Percentiles rank a stretch among this genome's conserved stretches.
phyloP scores from a whole-genome alignment of 2,113 vertebrate species.

The Trematomus loennbergii region DNA sequence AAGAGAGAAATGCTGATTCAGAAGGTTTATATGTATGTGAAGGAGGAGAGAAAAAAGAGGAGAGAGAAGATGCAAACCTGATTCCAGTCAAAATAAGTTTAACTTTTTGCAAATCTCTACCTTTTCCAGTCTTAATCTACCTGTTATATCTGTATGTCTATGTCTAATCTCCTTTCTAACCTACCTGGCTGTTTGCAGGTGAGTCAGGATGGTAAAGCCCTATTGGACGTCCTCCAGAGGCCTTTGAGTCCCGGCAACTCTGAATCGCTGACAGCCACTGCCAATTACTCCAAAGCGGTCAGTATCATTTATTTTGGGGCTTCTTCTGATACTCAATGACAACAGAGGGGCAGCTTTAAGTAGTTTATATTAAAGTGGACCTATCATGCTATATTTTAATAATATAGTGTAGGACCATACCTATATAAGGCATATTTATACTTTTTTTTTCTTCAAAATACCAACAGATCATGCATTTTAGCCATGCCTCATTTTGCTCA shows the following conservation, averaged over 20 bases:
- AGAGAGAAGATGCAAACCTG: neutral
- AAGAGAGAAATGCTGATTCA: constrained; percentile 10
- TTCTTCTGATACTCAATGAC: neutral
- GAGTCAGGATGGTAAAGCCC: constrained; percentile 96
- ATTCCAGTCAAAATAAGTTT: neutral
- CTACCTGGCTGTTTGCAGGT: constrained; percentile 75
- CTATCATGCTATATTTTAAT: no score
- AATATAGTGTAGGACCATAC: no score
- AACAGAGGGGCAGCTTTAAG: neutral
- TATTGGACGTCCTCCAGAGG: constrained; percentile 96
- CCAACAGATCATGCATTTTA: no score
- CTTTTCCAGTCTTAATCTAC: no score
- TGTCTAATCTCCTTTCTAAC: neutral
- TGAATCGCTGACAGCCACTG: constrained; percentile 93
- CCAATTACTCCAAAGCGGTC: constrained; percentile 97
- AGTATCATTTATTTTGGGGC: constrained; percentile 18
- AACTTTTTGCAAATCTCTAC: no score
- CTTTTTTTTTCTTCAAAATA: no score
- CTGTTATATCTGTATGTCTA: neutral
- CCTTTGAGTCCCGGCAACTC: constrained; percentile 95
- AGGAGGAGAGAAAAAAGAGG: no score
- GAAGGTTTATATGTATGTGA: constrained; percentile 4
- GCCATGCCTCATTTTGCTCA: no score
- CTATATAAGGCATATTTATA: no score
- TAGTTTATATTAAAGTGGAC: no score